phyloP scores from a whole-genome alignment of 2,888 invertebrate species.

The Ametastegia equiseti region DNA sequence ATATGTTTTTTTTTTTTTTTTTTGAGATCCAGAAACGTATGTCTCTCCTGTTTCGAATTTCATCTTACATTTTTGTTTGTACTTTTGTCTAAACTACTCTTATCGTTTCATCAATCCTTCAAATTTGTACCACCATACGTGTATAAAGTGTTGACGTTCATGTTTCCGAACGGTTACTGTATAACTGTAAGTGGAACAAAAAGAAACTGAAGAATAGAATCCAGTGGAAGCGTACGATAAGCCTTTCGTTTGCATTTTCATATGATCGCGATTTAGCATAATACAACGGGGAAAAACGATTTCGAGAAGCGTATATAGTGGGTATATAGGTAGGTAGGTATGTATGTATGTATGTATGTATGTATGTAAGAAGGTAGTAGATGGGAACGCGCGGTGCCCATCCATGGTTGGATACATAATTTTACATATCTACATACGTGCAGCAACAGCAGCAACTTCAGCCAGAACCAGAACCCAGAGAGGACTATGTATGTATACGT shows the following conservation, averaged over 20 bases:
- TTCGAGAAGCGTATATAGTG: slow-evolving; percentile 56
- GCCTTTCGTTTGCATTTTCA: slow-evolving; percentile 30
- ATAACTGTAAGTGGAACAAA: not conserved
- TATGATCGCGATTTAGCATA: slow-evolving; percentile 15
- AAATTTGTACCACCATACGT: not conserved
- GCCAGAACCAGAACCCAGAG: no score
- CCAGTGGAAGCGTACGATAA: not conserved
- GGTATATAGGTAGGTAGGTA: slow-evolving; percentile 33
- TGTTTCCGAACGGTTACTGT: not conserved
- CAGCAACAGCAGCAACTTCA: no score
- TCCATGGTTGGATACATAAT: slow-evolving; percentile 57
- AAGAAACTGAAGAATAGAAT: not conserved
- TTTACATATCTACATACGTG: slow-evolving; percentile 59
- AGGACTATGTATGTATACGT: slow-evolving; percentile 48
- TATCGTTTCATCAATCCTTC: not conserved
- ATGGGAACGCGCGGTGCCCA: slow-evolving; percentile 27
- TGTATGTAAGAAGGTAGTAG: slow-evolving; percentile 22
- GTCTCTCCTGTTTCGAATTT: no score
- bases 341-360: slow-evolving; percentile 53
- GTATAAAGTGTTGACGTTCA: not conserved
- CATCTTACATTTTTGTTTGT: no score
- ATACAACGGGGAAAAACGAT: slow-evolving; percentile 23
- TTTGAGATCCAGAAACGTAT: not conserved
- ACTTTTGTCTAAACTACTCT: not conserved
- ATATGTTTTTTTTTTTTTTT: no score